Conservation (phyloP, 2,888 invertebrate genomes). For the Caenorhabditis sp. region DNA sequence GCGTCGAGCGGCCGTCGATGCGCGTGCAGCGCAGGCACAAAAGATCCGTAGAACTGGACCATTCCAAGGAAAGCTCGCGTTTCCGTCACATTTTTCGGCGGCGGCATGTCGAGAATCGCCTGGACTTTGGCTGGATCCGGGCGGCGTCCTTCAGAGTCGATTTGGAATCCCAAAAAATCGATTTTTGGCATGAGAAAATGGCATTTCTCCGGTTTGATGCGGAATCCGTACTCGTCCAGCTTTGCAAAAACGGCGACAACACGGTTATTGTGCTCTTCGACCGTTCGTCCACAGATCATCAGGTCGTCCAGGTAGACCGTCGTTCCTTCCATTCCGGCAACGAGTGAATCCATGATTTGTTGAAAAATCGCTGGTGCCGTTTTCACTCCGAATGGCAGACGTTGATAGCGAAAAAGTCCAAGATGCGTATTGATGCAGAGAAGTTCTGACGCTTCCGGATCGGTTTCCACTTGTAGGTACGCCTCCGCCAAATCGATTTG, state of each 20-base stretch:
- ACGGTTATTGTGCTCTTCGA: constrained; percentile 43
- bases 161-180: too few relatives aligned
- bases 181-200: too few relatives aligned
- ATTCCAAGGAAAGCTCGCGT: constrained; percentile 58
- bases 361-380: too few relatives aligned
- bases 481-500: constrained; percentile 66
- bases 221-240: constrained; percentile 57
- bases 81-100: too few relatives aligned
- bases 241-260: constrained; percentile 44
- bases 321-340: too few relatives aligned
- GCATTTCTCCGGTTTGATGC: too few relatives aligned
- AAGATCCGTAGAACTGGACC: constrained; percentile 52
- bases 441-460: constrained; percentile 50
- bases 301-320: constrained; percentile 67
- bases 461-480: constrained; percentile 65
- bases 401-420: too few relatives aligned
- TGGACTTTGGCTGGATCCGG: too few relatives aligned
- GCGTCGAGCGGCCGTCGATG: constrained; percentile 35
- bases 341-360: too few relatives aligned
- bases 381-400: too few relatives aligned
- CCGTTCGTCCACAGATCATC: constrained; percentile 44
- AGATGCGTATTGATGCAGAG: constrained; percentile 61
- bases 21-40: constrained; percentile 18
- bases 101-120: too few relatives aligned
- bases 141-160: too few relatives aligned